Evolutionary conservation across 2,113 vertebrate genomes (phyloP), one percentile per base, ranked within the genome.

Genomic region (Pampusana beccarii): DNA sequence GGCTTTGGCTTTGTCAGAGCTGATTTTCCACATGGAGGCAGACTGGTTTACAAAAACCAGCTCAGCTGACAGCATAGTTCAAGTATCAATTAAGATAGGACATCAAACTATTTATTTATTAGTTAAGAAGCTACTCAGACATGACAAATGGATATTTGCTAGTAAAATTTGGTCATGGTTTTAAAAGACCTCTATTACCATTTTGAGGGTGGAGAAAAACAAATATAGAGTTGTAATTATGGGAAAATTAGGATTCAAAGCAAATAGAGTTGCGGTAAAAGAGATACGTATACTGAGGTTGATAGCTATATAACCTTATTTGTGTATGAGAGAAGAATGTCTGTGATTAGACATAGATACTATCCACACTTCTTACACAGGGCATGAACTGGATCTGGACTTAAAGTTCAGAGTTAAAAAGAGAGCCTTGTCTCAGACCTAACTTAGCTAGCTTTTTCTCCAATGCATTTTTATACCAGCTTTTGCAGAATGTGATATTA

Each of bases 51-150:
- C 54, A 92, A 36, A 94, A 96, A 94, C 29, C 64, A 96, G 86
- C 80, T 80, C 64, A 74, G 66, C 75, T 97, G 94, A 94, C 81
- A 93, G 69, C 33, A 56, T 73, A 97, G 91, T 94, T 96, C 89
- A 96, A 94, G 61, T 82, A 65, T 67, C 88, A 96, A 88, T 96
- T 96, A 96, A 94, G 56, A 90, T 13, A 96, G 46, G 34, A 48
- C 25, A 84, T 88, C 90, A 94, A 92, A 84, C 72, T 86, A 93
- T 58, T 77, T 93, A 73, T 80, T 93, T 78, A 42, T 93, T 77
- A 88, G 56, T 83, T 93, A 95, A 80, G 46, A 92, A 86, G 79
- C n/a, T 86, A 83, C 80, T 40, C 33, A 94, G 80, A 96, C 34
- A 38, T 46, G 31, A 54, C 6, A 38, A 95, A 94, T 58, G 81